Conservation (phyloP, 2,797 vertebrate genomes). For the Etheostoma perlongum region DNA sequence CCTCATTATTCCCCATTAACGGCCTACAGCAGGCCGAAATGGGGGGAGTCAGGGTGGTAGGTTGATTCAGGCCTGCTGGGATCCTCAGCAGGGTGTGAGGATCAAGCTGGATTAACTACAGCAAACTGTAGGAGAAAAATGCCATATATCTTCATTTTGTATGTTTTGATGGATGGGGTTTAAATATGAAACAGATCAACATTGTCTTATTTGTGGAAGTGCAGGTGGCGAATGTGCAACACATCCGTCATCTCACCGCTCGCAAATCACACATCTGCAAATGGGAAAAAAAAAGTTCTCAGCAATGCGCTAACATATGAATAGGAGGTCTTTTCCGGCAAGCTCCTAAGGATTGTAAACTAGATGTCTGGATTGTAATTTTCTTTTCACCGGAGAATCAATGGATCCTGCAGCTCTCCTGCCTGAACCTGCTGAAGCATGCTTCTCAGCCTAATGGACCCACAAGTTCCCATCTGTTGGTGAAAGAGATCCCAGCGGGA, state of each 20-base stretch:
- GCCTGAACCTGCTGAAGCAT: constrained; percentile 77
- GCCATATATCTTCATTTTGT: neutral
- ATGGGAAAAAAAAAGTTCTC: constrained; percentile 33
- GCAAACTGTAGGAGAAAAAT: constrained; percentile 8
- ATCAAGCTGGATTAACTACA: constrained; percentile 27
- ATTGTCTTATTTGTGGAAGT: constrained; percentile 46
- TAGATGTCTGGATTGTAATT: constrained; percentile 79
- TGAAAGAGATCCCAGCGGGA: constrained; percentile 76
- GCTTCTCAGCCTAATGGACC: constrained; percentile 81
- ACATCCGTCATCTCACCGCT: constrained; percentile 63
- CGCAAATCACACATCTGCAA: constrained; percentile 25
- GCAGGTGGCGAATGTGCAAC: constrained; percentile 64
- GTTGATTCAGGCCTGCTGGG: constrained; percentile 37
- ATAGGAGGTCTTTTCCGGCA: constrained; percentile 48
- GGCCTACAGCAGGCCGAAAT: constrained; percentile 31
- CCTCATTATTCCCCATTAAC: constrained; percentile 74
- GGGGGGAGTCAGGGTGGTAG: constrained; percentile 9
- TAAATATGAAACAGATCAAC: constrained; percentile 54
- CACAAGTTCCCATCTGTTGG: constrained; percentile 83
- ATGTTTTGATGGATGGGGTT: constrained; percentile 47
- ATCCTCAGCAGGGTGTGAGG: constrained; percentile 18
- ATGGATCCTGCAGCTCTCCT: constrained; percentile 77
- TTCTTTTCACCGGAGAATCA: constrained; percentile 79
- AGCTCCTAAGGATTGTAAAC: constrained; percentile 75
- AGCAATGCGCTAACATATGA: constrained; percentile 38